Percentiles rank a stretch among this genome's conserved stretches.
These are phyloP conservation scores for Geranospiza caerulescens DNA, from an alignment of 2,797 vertebrate genomes.

Conservation along the genomic window DNA sequence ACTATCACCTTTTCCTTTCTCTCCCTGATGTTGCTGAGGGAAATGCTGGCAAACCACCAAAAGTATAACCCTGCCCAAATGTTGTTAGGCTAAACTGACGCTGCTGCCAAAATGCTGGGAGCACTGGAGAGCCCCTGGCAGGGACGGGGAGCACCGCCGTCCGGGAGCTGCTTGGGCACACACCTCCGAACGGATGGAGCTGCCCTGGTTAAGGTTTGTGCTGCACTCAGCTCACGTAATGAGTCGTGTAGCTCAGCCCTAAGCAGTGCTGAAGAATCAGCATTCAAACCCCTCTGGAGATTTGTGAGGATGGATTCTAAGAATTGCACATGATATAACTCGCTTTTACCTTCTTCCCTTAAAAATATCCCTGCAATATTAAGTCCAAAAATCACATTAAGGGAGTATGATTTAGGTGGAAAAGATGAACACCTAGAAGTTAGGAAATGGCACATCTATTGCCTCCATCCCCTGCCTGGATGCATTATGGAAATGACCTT, in stretches of 20 bases:
- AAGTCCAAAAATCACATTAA: background rate
- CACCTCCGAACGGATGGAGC: background rate
- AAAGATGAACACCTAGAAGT: background rate
- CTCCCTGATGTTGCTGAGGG: background rate
- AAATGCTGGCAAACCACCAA: background rate
- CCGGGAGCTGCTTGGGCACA: background rate
- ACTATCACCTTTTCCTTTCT: background rate
- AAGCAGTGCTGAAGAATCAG: background rate
- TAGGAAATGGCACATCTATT: background rate
- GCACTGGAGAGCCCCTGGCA: background rate
- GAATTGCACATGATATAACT: background rate
- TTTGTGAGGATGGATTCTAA: background rate
- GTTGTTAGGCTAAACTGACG: background rate
- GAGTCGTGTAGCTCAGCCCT: background rate
- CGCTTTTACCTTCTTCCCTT: background rate
- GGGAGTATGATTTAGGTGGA: background rate
- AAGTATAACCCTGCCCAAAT: background rate
- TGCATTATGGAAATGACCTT: background rate
- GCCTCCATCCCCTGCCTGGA: background rate
- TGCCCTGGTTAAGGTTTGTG: background rate
- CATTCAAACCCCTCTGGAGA: background rate
- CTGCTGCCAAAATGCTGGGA: background rate
- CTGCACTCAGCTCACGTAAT: background rate
- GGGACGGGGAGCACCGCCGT: background rate
- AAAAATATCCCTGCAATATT: background rate